Conservation (phyloP, 30 jellyfish, hydroid and myxozoan genomes). For the Thelohanellus kitauei region DNA sequence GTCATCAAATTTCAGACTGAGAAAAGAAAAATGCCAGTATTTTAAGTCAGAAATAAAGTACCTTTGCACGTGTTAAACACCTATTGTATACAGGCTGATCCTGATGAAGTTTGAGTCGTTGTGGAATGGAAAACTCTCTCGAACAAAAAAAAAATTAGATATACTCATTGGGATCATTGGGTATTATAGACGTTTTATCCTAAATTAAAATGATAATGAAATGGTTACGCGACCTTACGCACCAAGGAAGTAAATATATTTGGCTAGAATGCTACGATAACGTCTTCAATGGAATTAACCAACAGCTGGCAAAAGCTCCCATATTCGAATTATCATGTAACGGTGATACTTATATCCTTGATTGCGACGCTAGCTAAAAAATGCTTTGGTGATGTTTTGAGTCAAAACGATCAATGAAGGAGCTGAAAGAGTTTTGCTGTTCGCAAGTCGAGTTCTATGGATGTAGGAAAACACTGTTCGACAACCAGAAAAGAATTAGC, state of each 20-base stretch:
- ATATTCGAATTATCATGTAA: slow-evolving; percentile 7
- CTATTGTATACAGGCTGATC: slow-evolving; percentile 2
- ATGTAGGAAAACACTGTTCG: too few species aligned
- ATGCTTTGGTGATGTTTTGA: slow-evolving; percentile 12
- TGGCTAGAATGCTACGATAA: slow-evolving; percentile 4
- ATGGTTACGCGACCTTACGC: slow-evolving; percentile 2
- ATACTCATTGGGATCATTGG: slow-evolving; percentile 15
- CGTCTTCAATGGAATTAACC: slow-evolving; percentile 1
- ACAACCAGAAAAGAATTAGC: too few species aligned
- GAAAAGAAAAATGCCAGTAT: slow-evolving; percentile 9
- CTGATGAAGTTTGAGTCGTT: slow-evolving; percentile 7
- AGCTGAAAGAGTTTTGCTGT: too few species aligned
- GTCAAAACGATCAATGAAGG: slow-evolving; percentile 1
- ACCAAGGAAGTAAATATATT: slow-evolving; percentile 1
- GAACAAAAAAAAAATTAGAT: slow-evolving; percentile 4
- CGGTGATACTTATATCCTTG: slow-evolving; percentile 6
- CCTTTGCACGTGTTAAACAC: slow-evolving; percentile 4
- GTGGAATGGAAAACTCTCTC: slow-evolving; percentile 2
- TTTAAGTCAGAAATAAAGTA: slow-evolving; percentile 4
- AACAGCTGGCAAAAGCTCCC: slow-evolving; percentile 10
- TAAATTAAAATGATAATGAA: background rate
- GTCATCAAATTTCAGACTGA: slow-evolving; percentile 3
- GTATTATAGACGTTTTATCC: slow-evolving; percentile 3
- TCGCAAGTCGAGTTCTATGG: too few species aligned
- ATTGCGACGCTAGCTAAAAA: slow-evolving; percentile 11